Conservation (phyloP, 2,888 invertebrate genomes). For the Platycheirus rosarum region DNA sequence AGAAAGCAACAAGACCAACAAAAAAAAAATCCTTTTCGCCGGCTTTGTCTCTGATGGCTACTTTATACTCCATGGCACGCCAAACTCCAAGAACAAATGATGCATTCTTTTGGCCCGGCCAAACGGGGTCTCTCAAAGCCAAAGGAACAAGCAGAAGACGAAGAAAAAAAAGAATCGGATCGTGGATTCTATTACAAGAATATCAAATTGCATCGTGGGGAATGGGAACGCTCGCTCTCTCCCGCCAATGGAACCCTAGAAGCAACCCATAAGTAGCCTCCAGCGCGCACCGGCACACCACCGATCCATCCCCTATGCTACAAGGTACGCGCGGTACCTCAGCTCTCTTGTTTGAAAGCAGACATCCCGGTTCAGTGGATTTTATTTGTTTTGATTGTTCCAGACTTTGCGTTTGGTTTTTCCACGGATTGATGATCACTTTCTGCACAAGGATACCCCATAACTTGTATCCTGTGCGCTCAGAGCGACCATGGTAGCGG, state of each 20-base stretch:
- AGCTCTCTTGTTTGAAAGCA: conserved; percentile 41
- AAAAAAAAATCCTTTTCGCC: conserved; percentile 56
- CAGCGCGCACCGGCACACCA: conserved; percentile 30
- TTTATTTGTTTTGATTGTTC: conserved; percentile 71
- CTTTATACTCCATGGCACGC: conserved; percentile 1
- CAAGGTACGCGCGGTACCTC: no score
- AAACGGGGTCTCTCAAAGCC: conserved; percentile 26
- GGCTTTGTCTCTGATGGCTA: conserved; percentile 37
- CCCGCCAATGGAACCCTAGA: conserved; percentile 43
- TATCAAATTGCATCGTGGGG: conserved; percentile 74
- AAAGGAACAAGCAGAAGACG: conserved; percentile 5
- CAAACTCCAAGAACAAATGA: conserved; percentile 44
- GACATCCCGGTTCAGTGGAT: conserved; percentile 50
- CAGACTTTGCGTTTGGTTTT: conserved; percentile 44
- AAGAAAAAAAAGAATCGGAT: conserved; percentile 68
- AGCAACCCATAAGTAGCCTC: conserved; percentile 64
- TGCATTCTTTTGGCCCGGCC: conserved; percentile 54
- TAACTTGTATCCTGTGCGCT: conserved; percentile 42
- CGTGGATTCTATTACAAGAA: conserved; percentile 76
- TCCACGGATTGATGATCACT: conserved; percentile 69
- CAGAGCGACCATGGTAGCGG: conserved; percentile 17
- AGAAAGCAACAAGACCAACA: conserved; percentile 19
- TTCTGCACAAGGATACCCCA: conserved; percentile 27
- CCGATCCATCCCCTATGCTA: background rate
- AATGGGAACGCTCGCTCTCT: conserved; percentile 34